These are phyloP conservation scores for Pangasius krempfi DNA, from an alignment of 2,797 vertebrate species.

Conservation along the genomic window DNA sequence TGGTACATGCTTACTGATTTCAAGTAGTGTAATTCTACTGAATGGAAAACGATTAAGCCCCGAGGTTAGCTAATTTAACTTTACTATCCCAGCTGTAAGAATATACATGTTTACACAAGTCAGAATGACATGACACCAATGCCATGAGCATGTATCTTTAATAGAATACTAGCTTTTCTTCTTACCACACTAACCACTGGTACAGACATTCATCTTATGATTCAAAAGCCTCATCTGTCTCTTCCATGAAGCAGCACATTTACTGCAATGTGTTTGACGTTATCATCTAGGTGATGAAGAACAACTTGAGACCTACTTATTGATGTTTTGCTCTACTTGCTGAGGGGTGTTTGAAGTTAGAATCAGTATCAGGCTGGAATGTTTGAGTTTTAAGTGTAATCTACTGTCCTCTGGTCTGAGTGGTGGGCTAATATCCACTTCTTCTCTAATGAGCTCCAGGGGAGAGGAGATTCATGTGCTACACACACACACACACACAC, in stretches of 20 bases:
- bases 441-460: conserved; percentile 15
- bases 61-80: conserved; percentile 34
- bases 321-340: not conserved
- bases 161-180: not conserved
- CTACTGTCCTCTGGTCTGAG: not conserved
- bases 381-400: not conserved
- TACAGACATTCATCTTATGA: conserved; percentile 12
- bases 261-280: conserved; percentile 48
- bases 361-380: conserved; percentile 15
- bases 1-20: not conserved
- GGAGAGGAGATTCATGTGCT: conserved; percentile 5
- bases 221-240: conserved; percentile 39
- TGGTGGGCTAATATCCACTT: conserved; percentile 22
- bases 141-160: not conserved
- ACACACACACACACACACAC: conserved; percentile 18
- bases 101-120: conserved; percentile 26
- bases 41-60: conserved; percentile 29
- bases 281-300: conserved; percentile 25
- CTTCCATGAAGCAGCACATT: conserved; percentile 31
- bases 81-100: not conserved
- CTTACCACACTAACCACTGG: not conserved
- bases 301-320: conserved; percentile 36
- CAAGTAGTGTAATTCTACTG: conserved; percentile 27
- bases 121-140: conserved; percentile 24
- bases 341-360: conserved; percentile 41